These are phyloP conservation scores for Temnothorax curvispinosus DNA, from an alignment of 1,140 invertebrate genomes.

Conservation along the genomic window DNA sequence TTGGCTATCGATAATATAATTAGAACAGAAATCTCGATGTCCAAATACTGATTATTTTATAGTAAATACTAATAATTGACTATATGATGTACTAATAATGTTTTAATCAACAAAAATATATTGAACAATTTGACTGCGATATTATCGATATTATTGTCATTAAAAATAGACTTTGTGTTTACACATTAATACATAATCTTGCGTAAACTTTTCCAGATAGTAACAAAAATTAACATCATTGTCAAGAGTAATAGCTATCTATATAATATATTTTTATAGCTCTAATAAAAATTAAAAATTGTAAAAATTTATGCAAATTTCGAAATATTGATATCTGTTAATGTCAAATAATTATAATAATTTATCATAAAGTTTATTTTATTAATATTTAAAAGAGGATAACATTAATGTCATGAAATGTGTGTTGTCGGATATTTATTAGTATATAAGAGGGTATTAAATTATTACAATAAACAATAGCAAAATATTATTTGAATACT, in stretches of 20 bases:
- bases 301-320: background rate
- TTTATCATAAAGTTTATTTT: background rate
- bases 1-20: slow-evolving; percentile 36
- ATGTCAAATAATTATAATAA: background rate
- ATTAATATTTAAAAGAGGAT: background rate
- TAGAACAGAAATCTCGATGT: slow-evolving; percentile 6
- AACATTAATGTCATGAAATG: background rate
- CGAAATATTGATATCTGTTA: background rate
- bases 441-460: background rate
- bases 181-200: background rate
- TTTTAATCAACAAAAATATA: slow-evolving; percentile 9
- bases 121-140: background rate
- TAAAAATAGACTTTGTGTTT: background rate
- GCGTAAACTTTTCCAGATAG: background rate
- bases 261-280: background rate
- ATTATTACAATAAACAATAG: background rate
- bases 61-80: background rate
- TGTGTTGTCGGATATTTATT: background rate
- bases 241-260: background rate
- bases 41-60: slow-evolving; percentile 19
- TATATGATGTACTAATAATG: background rate
- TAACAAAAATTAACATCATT: background rate
- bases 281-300: background rate
- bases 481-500: background rate
- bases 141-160: background rate